Evolutionary conservation across 2,797 vertebrate genomes (phyloP).

Genomic region (Buceros bicornis): DNA sequence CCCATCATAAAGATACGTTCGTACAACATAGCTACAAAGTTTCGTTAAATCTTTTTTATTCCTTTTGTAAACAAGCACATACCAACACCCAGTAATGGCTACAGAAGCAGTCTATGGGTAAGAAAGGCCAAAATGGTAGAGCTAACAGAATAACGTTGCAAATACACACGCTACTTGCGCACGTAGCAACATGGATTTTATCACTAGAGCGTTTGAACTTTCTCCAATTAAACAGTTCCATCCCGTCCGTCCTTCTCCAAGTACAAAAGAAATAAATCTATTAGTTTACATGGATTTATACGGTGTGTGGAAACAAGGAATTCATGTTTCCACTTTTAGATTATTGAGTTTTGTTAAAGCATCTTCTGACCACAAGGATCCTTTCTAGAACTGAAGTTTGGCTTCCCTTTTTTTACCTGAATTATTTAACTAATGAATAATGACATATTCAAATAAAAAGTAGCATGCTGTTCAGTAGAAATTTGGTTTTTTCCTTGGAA

Average conservation of each 20-base stretch:
- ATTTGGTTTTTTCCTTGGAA: background rate
- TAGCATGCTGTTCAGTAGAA: background rate
- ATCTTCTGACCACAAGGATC: background rate
- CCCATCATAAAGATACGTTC: background rate
- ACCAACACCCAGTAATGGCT: accelerated
- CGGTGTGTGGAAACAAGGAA: background rate
- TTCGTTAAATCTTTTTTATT: background rate
- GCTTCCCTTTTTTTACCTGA: background rate
- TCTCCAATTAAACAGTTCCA: background rate
- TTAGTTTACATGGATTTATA: background rate
- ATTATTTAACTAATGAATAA: background rate
- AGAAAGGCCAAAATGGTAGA: background rate
- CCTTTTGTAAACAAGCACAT: background rate
- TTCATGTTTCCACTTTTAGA: background rate
- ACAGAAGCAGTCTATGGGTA: background rate
- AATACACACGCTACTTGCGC: accelerated
- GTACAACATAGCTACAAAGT: background rate
- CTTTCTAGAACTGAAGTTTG: background rate
- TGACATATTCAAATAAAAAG: background rate
- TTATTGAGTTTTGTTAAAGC: background rate
- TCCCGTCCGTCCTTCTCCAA: background rate
- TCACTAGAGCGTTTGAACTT: background rate
- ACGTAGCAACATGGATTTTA: background rate
- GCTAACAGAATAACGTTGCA: background rate
- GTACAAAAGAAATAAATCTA: background rate